phyloP scores from a whole-genome alignment of 2,888 invertebrate genomes.

The Baccha elongata region DNA sequence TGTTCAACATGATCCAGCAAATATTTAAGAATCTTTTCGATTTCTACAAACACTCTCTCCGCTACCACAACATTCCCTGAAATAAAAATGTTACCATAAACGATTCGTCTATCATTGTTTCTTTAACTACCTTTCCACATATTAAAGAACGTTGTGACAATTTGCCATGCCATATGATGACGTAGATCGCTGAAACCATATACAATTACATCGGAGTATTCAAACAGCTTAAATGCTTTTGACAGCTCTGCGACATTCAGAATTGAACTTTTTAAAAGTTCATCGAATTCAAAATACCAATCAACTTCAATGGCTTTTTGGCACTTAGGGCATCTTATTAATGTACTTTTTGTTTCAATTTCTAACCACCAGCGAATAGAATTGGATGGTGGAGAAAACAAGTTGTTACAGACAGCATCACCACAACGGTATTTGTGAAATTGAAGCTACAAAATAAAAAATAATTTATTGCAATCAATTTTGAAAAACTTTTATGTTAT shows the following conservation, averaged over 20 bases:
- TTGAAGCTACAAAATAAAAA: slow-evolving; percentile 66
- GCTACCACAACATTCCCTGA: neutral
- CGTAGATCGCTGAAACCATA: slow-evolving; percentile 30
- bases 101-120: no score
- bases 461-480: no score
- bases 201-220: neutral
- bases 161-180: slow-evolving; percentile 12
- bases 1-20: slow-evolving; percentile 33
- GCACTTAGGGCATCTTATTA: slow-evolving; percentile 41
- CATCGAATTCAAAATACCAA: slow-evolving; percentile 37
- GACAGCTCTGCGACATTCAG: neutral
- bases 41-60: slow-evolving; percentile 9
- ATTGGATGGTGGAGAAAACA: slow-evolving; percentile 73
- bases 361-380: slow-evolving; percentile 76
- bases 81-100: no score
- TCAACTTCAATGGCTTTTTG: neutral
- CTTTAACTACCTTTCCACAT: slow-evolving; percentile 32
- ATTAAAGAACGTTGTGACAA: slow-evolving; percentile 27
- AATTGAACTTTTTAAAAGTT: neutral
- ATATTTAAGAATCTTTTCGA: slow-evolving; percentile 23
- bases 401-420: slow-evolving; percentile 72
- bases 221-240: neutral
- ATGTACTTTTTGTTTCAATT: neutral
- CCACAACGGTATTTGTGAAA: slow-evolving; percentile 78
- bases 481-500: no score